Base-by-base conservation (phyloP, 2,797 vertebrate species). In the Gymnocypris eckloni region DNA sequence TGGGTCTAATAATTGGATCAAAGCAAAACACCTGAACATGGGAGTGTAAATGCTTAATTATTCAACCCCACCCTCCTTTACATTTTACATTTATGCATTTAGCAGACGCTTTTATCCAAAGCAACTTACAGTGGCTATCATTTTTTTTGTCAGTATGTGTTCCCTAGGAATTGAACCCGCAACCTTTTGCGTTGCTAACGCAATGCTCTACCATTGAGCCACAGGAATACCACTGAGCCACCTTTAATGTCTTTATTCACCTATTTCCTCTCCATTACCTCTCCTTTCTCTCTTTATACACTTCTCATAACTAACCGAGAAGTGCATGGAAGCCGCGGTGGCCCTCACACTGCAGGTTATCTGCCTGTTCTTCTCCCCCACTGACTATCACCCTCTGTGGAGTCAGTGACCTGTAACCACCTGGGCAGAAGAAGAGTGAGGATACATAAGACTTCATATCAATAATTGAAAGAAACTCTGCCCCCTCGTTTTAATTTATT, bases 391-490 rank as follows among this genome's bases (percentile, higher is more conserved):
- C 80, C 78, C 85, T 69, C 64, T 78, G 77, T 77, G 50, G 64
- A 76, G 50, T 77, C 81, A 33, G 50, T 86, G 78, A 88, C 79
- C 87, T 88, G 79, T 89, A 78, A 89, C 79, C 84, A 85, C 73
- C 86, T 76, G 71, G 45, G 37, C 77, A 87, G 61, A 69, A 83
- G 71, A 88, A 83, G 77, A 78, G 70, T 81, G n/a, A 56, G 56
- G 87, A 86, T 84, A 90, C 75, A 83, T 67, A 89, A 89, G 87
- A 83, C 81, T 85, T 86, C 66, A 70, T 56, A 86, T 91, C 25
- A 90, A 89, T 90, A 87, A 90, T 91, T 90, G 69, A 91, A 71
- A 59, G 88, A 89, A 89, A 90, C 78, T 67, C 73, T 84, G 85
- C 72, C 84, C 88, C 71, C 81, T 61, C 18, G 20, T 25, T 84